Conservation (phyloP, 2,888 invertebrate genomes). For the Megalurothrips usitatus region DNA sequence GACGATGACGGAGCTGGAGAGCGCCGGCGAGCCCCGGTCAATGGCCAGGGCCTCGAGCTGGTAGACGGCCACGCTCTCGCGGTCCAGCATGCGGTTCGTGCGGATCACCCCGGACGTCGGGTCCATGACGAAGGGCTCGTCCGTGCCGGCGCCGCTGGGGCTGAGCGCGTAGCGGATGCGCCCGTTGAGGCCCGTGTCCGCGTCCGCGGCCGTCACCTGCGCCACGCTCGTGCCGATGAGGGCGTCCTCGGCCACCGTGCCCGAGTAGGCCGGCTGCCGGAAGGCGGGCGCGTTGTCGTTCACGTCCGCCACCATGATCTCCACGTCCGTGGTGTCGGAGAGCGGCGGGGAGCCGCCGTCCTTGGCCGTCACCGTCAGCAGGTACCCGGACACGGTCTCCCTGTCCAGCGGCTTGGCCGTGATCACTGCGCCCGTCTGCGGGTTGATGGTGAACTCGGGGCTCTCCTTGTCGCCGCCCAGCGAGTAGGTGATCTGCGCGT, state of each 20-base stretch:
- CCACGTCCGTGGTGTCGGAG: slow-evolving; percentile 91
- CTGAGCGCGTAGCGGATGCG: slow-evolving; percentile 70
- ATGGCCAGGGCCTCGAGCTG: slow-evolving; percentile 81
- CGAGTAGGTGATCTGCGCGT: slow-evolving; percentile 79
- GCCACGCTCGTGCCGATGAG: slow-evolving; percentile 61
- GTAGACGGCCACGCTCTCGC: slow-evolving; percentile 83
- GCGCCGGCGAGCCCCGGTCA: slow-evolving; percentile 79
- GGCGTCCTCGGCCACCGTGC: slow-evolving; percentile 82
- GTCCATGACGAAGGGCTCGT: slow-evolving; percentile 89
- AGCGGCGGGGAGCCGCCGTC: slow-evolving; percentile 89
- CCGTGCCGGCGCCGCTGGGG: slow-evolving; percentile 54
- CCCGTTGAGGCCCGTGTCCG: slow-evolving; percentile 82
- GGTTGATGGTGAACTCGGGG: slow-evolving; percentile 76
- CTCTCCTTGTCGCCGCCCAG: slow-evolving; percentile 59
- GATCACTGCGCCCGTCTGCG: slow-evolving; percentile 87
- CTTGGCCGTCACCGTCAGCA: slow-evolving; percentile 84
- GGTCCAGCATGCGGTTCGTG: slow-evolving; percentile 82
- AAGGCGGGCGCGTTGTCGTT: slow-evolving; percentile 93
- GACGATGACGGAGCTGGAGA: slow-evolving; percentile 65
- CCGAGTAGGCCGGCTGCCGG: slow-evolving; percentile 73
- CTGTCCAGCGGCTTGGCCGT: slow-evolving; percentile 82
- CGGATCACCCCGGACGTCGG: slow-evolving; percentile 86
- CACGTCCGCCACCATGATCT: slow-evolving; percentile 90
- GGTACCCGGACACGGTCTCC: slow-evolving; percentile 71
- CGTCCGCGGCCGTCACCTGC: slow-evolving; percentile 71